Evolutionary conservation across 2,888 invertebrate genomes (phyloP).

Genomic region (Nymphalis c-album): DNA sequence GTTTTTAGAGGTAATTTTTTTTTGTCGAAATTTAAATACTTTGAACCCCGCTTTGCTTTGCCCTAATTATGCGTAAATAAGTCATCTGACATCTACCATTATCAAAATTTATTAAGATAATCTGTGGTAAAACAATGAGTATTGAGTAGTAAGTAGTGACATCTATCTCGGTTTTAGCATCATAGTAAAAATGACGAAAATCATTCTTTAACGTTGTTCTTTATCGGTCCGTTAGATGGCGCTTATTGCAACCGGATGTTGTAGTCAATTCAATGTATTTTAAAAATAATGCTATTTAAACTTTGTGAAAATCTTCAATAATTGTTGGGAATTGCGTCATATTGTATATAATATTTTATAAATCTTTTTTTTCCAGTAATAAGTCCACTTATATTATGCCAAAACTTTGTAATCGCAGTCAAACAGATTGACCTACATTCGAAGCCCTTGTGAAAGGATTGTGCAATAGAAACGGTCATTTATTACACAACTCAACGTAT

Average conservation of each 20-base stretch:
- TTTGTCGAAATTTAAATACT: too few relatives aligned
- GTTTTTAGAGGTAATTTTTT: too few relatives aligned
- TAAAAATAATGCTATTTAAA: constrained; percentile 17
- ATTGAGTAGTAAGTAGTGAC: constrained; percentile 1
- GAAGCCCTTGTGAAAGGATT: constrained; percentile 82
- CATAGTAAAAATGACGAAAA: not conserved
- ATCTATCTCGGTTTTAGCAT: constrained; percentile 1
- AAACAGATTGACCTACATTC: constrained; percentile 80
- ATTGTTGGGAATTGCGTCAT: not conserved
- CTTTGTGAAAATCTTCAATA: constrained; percentile 1
- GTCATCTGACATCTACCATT: too few relatives aligned
- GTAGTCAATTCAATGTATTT: constrained; percentile 24
- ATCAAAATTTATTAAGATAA: too few relatives aligned
- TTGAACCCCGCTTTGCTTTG: too few relatives aligned
- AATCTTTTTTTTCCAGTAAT: not conserved
- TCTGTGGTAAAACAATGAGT: too few relatives aligned
- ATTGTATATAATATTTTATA: not conserved
- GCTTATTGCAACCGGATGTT: constrained; percentile 42
- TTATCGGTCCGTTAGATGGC: constrained; percentile 42
- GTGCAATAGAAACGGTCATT: constrained; percentile 82
- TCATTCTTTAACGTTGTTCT: not conserved
- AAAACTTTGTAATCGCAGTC: constrained; percentile 61
- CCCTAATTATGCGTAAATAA: too few relatives aligned
- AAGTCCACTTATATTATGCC: not conserved
- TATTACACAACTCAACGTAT: constrained; percentile 78